Evolutionary conservation across 2,797 vertebrate genomes (phyloP), one percentile per base, ranked within the genome.

Genomic region (Neostethus bicornis): DNA sequence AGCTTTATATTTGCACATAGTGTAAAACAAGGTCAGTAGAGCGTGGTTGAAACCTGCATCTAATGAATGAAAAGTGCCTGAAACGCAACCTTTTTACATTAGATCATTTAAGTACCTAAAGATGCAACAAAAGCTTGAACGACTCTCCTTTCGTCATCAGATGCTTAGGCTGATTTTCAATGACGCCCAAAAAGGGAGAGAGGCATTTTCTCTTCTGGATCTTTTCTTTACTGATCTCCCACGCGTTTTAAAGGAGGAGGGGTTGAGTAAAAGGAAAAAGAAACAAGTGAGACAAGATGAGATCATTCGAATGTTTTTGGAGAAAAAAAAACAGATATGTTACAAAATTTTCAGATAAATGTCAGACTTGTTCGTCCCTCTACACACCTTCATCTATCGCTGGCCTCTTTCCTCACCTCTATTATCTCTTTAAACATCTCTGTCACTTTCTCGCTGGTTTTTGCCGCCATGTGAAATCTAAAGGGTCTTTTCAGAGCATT

Each of bases 401-500:
- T 46, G 32, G 16, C 72, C 50, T 26, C n/a, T 56, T 37, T 49
- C 23, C 31, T 73, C 21, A 6, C 66, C 25, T 42, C 24, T 21
- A 17, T 23, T 14, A 25, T 19, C 12, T 49, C 26, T 67, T 70
- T 65, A 17, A 43, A 28, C 2, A 1, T 60, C 19, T 74, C 43
- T 14, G 13, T 29, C 28, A 51, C 28, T 63, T 38, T 61, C 14
- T 52, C 49, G 29, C 42, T 52, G 57, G 1, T 51, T 38, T 60
- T 56, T 49, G 5, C 71, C 47, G 28, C 45, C 50, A 34, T 16
- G 52, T 42, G 17, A 13, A n/a, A 45, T 62, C 60, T 48, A 45
- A 82, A 67, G 47, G 12, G 7, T 56, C 57, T 60, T 74, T 34
- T 66, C 23, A 20, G 53, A 72, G 51, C 42, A 44, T 54, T 64